Evolutionary conservation across 2,797 vertebrate species (phyloP).

Genomic region (Hephaestus fuliginosus): DNA sequence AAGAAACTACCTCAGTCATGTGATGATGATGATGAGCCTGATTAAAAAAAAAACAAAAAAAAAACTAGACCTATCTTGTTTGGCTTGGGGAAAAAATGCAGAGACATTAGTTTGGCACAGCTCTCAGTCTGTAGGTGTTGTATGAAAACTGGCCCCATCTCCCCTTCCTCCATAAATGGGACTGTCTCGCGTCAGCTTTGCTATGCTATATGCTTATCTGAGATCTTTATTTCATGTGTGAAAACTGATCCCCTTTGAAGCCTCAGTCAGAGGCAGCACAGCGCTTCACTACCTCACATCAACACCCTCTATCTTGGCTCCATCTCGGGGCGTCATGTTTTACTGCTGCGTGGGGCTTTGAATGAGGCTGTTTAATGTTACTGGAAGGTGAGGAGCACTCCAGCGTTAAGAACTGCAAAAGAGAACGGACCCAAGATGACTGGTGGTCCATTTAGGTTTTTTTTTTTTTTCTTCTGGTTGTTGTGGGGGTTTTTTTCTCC

Average conservation of each 20-base stretch:
- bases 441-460: slow-evolving; percentile 23
- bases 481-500: neutral
- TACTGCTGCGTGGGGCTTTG: slow-evolving; percentile 69
- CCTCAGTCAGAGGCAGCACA: slow-evolving; percentile 66
- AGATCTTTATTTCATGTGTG: slow-evolving; percentile 85
- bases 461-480: neutral
- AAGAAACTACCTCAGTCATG: slow-evolving; percentile 45
- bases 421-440: slow-evolving; percentile 43
- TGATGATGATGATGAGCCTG: slow-evolving; percentile 19
- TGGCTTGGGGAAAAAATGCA: slow-evolving; percentile 44
- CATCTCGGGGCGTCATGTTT: slow-evolving; percentile 77
- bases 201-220: slow-evolving; percentile 79
- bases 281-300: slow-evolving; percentile 76
- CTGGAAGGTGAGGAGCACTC: slow-evolving; percentile 66
- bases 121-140: slow-evolving; percentile 61
- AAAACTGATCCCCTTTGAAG: slow-evolving; percentile 83
- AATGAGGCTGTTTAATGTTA: slow-evolving; percentile 66
- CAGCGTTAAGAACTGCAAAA: slow-evolving; percentile 48
- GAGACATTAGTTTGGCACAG: slow-evolving; percentile 57
- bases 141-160: slow-evolving; percentile 66
- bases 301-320: slow-evolving; percentile 82
- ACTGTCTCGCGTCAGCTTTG: slow-evolving; percentile 66
- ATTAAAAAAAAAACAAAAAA: slow-evolving; percentile 16
- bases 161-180: slow-evolving; percentile 59
- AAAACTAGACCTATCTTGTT: slow-evolving; percentile 47